Evolutionary conservation across 2,888 invertebrate species (phyloP).

Genomic region (Mythimna loreyi): DNA sequence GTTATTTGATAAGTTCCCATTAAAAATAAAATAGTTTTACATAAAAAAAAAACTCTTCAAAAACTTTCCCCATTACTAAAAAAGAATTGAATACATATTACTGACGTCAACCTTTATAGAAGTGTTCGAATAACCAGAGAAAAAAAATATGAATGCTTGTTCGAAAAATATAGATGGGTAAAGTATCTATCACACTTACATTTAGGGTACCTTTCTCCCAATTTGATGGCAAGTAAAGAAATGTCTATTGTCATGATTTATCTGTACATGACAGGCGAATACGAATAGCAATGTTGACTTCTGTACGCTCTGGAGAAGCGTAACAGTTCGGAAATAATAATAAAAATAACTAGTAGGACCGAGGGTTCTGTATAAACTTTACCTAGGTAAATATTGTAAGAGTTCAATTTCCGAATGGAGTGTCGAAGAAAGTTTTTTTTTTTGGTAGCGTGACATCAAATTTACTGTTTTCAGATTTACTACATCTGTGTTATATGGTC

Average conservation of each 20-base stretch:
- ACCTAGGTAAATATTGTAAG: too few relatives aligned
- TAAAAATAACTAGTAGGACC: slow-evolving; percentile 27
- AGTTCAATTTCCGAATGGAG: too few relatives aligned
- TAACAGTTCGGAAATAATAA: slow-evolving; percentile 36
- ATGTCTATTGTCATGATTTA: slow-evolving; percentile 44
- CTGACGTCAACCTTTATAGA: background rate
- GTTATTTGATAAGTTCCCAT: too few relatives aligned
- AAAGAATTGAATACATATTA: background rate
- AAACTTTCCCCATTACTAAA: background rate
- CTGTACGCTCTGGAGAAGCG: slow-evolving; percentile 30
- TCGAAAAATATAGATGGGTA: slow-evolving; percentile 8
- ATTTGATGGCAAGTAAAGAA: slow-evolving; percentile 41
- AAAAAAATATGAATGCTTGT: background rate
- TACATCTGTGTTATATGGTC: too few relatives aligned
- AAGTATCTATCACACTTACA: background rate
- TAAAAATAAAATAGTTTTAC: too few relatives aligned
- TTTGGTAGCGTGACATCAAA: too few relatives aligned
- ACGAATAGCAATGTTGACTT: slow-evolving; percentile 58
- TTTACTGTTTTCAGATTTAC: too few relatives aligned
- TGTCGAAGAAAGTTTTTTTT: too few relatives aligned
- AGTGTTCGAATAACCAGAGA: background rate
- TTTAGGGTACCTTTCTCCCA: slow-evolving; percentile 12
- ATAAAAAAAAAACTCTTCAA: too few relatives aligned
- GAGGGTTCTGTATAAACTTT: too few relatives aligned
- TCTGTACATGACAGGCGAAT: slow-evolving; percentile 51